Base-by-base conservation (phyloP, 2,797 vertebrate genomes). In the Onychomys arenicola region DNA sequence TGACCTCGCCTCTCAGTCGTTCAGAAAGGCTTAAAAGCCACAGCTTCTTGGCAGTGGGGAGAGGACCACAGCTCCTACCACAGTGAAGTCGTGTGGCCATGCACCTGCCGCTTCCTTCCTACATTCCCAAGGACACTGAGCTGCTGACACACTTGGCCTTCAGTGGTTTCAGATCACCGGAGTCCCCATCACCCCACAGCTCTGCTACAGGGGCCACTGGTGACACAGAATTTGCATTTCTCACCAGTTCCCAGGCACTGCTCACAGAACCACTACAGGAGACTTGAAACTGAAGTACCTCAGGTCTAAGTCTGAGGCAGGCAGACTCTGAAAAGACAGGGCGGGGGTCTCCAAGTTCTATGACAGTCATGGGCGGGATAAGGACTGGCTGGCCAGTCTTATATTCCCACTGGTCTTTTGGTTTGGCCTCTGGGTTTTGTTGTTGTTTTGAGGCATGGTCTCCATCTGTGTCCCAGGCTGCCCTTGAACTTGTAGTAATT, bases 161-260 rank as follows among this genome's bases (percentile, higher is more conserved):
- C 32, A 55, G n/a, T 17, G 81, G 25, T 19, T 14, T 46, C 40
- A 27, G 40, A 65, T 65, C 10, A 32, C 78, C 78, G 55, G 46
- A 80, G 78, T 69, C 29, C 37, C 75, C 17, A 10, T 14, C 8
- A 63, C 49, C 73, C 63, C 32, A 52, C 32, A 69, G 67, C 37
- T 65, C 52, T 73, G 80, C 80, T 89, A 40, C 23, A 25, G 43
- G 23, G 29, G 37, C 4, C 7, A n/a, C 63, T 21, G 1, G 34
- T 7, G 13, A 55, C 46, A 8, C 61, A 84, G 55, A 55, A 86
- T 91, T 92, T 96, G 91, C 93, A 89, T 93, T 81, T 87, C 83
- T 63, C 6, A 71, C 78, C 21, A 7, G 82, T 75, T 92, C 91
- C 73, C 78, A 91, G 83, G 67, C 55, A 29, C n/a, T 34, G 23